Conservation (phyloP, 1,140 invertebrate species). For the Paraescarpia echinospica region DNA sequence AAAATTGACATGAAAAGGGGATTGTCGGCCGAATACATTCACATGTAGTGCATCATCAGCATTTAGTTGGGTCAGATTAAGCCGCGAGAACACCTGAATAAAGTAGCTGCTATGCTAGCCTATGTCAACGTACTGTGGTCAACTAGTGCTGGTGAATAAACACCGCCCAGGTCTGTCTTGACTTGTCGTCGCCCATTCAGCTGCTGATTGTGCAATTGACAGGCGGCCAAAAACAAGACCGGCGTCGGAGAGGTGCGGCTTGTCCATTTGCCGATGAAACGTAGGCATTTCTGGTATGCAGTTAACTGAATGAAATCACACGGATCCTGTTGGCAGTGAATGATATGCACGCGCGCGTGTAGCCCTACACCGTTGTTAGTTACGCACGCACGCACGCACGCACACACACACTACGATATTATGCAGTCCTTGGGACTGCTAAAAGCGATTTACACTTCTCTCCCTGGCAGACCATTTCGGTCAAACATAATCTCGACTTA, state of each 20-base stretch:
- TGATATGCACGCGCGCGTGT: background rate
- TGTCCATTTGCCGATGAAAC: background rate
- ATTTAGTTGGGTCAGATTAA: background rate
- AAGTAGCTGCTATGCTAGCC: background rate
- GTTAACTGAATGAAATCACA: background rate
- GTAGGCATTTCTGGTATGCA: background rate
- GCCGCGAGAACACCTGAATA: background rate
- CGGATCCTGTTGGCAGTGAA: no score
- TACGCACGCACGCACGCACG: background rate
- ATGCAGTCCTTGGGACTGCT: no score
- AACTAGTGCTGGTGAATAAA: background rate
- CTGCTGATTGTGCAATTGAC: background rate
- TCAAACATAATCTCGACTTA: no score
- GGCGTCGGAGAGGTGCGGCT: no score
- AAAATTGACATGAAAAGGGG: background rate
- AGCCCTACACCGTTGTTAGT: background rate
- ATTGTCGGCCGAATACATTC: background rate
- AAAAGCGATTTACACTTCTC: no score
- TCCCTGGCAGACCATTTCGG: no score
- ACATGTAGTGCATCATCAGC: background rate
- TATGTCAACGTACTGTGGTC: background rate
- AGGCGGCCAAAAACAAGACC: background rate
- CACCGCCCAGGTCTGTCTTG: background rate
- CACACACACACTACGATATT: no score
- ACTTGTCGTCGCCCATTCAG: background rate